phyloP scores from a whole-genome alignment of 2,888 invertebrate species.

The Amphipyra berbera region DNA sequence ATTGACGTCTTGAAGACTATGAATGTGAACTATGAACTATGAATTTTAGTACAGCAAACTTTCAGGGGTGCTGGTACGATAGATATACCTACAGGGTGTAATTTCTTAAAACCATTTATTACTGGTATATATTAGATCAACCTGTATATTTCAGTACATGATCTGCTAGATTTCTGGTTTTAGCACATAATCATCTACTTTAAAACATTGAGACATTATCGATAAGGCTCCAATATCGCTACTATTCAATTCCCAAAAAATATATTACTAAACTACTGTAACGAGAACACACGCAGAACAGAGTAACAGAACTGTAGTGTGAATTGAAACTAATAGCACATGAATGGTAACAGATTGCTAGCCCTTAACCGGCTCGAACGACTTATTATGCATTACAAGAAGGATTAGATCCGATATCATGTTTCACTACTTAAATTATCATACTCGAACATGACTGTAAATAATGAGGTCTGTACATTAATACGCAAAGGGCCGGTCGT shows the following conservation, averaged over 20 bases:
- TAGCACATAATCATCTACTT: too few relatives aligned
- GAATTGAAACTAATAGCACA: slow-evolving; percentile 42
- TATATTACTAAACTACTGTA: slow-evolving; percentile 4
- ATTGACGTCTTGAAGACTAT: too few relatives aligned
- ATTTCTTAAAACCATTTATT: too few relatives aligned
- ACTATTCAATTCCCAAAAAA: slow-evolving; percentile 3
- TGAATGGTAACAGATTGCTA: slow-evolving; percentile 46
- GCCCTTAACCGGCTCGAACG: slow-evolving; percentile 27
- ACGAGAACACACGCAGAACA: slow-evolving; percentile 11
- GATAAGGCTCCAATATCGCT: too few relatives aligned
- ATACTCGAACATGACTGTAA: slow-evolving; percentile 66
- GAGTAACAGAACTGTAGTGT: slow-evolving; percentile 32
- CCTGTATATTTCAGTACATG: too few relatives aligned
- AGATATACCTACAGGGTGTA: too few relatives aligned
- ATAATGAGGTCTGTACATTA: slow-evolving; percentile 73
- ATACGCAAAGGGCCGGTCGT: slow-evolving; percentile 63
- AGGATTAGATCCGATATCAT: slow-evolving; percentile 50
- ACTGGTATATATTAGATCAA: too few relatives aligned
- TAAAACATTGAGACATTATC: too few relatives aligned
- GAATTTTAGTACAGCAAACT: too few relatives aligned
- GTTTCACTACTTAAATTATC: slow-evolving; percentile 60
- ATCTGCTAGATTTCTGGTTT: too few relatives aligned
- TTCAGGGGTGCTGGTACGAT: too few relatives aligned
- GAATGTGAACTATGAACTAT: too few relatives aligned
- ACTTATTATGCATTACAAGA: slow-evolving; percentile 51